These are phyloP conservation scores for Chlorospingus semifuscus DNA, from an alignment of 2,797 vertebrate genomes.

Conservation along the genomic window DNA sequence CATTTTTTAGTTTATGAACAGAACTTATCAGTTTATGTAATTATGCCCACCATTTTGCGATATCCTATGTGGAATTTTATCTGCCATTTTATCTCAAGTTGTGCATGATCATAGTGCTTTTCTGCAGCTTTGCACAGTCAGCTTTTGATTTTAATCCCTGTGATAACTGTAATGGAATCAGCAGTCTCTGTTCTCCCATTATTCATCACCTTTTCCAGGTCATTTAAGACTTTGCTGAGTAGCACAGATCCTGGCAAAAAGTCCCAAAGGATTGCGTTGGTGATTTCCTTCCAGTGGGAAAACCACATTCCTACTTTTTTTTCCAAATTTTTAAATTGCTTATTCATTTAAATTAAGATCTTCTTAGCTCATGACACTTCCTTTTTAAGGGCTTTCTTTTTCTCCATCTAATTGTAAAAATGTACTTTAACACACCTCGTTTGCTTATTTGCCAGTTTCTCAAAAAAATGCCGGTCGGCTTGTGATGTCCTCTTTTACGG, in stretches of 20 bases:
- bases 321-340: neutral
- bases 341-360: neutral
- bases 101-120: neutral
- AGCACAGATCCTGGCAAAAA: neutral
- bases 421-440: neutral
- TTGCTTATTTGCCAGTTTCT: neutral
- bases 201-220: slow-evolving; percentile 44
- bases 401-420: neutral
- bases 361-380: neutral
- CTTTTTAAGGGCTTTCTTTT: neutral
- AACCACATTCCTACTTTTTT: neutral
- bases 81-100: neutral
- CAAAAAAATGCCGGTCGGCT: neutral
- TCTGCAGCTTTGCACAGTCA: slow-evolving; percentile 25
- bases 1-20: neutral
- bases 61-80: neutral
- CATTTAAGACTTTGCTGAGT: slow-evolving; percentile 44
- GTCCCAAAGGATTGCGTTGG: neutral
- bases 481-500: neutral
- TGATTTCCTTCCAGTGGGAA: neutral
- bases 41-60: neutral
- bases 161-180: slow-evolving; percentile 28
- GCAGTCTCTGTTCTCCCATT: slow-evolving; percentile 13
- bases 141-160: slow-evolving; percentile 16
- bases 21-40: neutral